A percentile compares a stretch with the other conserved stretches of the same genome.
phyloP scores from a whole-genome alignment of 2,797 vertebrate genomes.

The Pteropus rufus region DNA sequence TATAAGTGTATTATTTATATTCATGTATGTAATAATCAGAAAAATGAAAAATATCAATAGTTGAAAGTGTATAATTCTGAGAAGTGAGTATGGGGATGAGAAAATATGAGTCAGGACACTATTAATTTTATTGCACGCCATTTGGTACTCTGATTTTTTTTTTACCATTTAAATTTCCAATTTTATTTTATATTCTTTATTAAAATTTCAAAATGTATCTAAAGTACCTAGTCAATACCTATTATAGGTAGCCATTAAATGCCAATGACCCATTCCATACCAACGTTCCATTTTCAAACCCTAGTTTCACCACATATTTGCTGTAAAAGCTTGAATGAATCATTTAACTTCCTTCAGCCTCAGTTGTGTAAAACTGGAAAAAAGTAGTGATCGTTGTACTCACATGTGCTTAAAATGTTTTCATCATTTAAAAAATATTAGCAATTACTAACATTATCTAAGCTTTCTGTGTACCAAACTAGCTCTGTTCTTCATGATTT shows the following conservation, averaged over 20 bases:
- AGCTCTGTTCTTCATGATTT: neutral
- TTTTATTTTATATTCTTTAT: neutral
- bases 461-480: neutral
- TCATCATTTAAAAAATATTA: neutral
- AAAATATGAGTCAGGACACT: neutral
- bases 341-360: neutral
- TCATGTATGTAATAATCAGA: neutral
- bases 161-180: neutral
- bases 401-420: neutral
- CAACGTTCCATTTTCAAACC: neutral
- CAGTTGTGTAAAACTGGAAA: neutral
- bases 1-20: neutral
- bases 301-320: neutral
- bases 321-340: neutral
- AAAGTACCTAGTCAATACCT: neutral
- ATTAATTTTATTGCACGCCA: neutral
- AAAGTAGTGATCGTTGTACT: neutral
- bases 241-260: neutral
- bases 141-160: neutral
- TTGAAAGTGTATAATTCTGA: neutral
- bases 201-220: neutral
- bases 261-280: neutral
- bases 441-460: neutral
- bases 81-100: neutral
- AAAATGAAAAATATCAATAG: neutral